These are phyloP conservation scores for Brachirus orientalis DNA, from an alignment of 2,113 vertebrate species.

Conservation along the genomic window DNA sequence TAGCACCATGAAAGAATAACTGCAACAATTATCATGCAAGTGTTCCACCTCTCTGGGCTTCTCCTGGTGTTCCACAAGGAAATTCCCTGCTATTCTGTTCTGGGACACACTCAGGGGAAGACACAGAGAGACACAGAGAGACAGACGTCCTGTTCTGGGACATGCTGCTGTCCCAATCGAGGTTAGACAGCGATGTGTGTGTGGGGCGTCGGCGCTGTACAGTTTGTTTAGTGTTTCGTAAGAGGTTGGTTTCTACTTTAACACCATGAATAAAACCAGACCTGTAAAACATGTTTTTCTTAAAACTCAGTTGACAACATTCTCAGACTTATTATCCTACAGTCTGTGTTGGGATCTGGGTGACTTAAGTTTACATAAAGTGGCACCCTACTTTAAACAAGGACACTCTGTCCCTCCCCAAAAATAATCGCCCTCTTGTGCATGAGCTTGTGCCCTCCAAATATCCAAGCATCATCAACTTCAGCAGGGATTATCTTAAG, in stretches of 20 bases:
- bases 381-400: constrained; percentile 66
- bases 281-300: too few species aligned
- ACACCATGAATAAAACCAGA: neutral
- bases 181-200: constrained; percentile 46
- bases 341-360: constrained; percentile 19
- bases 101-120: constrained; percentile 36
- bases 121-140: constrained; percentile 10
- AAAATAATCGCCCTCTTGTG: constrained; percentile 50
- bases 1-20: constrained; percentile 18
- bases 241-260: constrained; percentile 21
- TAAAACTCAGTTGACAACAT: too few species aligned
- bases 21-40: constrained; percentile 48
- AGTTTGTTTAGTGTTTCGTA: too few species aligned
- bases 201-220: too few species aligned
- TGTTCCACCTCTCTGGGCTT: constrained; percentile 59
- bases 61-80: constrained; percentile 67
- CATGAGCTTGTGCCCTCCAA: constrained; percentile 44
- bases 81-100: constrained; percentile 61
- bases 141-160: too few species aligned
- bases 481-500: constrained; percentile 3
- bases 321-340: neutral
- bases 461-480: constrained; percentile 25
- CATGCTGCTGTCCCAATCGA: constrained; percentile 56
- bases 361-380: constrained; percentile 40
- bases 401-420: constrained; percentile 57